A percentile compares a stretch with the other conserved stretches of the same genome.
phyloP scores from a whole-genome alignment of 2,888 invertebrate genomes.

The Lissocephala sabroskyi region DNA sequence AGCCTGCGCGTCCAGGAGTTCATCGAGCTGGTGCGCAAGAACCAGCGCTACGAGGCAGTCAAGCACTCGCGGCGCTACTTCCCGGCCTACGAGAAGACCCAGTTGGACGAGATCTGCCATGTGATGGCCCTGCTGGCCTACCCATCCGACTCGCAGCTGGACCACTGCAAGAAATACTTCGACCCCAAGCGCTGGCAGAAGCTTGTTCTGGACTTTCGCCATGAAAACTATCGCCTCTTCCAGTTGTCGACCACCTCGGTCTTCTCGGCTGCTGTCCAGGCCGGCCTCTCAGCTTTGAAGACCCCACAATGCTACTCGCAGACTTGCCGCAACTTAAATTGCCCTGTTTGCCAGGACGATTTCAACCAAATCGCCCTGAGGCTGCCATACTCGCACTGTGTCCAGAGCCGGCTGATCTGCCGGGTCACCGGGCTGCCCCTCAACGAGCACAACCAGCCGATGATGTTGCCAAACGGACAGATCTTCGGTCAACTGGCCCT shows the following conservation, averaged over 20 bases:
- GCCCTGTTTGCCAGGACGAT: slow-evolving; percentile 93
- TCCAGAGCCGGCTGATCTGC: slow-evolving; percentile 95
- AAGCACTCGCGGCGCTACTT: slow-evolving; percentile 96
- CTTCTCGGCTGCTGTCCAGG: slow-evolving; percentile 85
- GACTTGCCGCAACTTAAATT: slow-evolving; percentile 84
- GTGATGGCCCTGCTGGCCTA: slow-evolving; percentile 97
- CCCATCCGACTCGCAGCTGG: slow-evolving; percentile 83
- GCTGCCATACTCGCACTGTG: slow-evolving; percentile 96
- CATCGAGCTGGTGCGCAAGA: slow-evolving; percentile 91
- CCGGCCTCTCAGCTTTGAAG: slow-evolving; percentile 95
- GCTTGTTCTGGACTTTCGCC: slow-evolving; percentile 91
- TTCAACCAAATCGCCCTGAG: slow-evolving; percentile 88
- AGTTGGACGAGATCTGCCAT: slow-evolving; percentile 89
- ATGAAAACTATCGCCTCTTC: slow-evolving; percentile 94
- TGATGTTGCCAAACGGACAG: slow-evolving; percentile 99
- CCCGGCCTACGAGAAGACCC: slow-evolving; percentile 88
- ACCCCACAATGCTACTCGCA: slow-evolving; percentile 89
- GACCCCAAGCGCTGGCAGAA: slow-evolving; percentile 83
- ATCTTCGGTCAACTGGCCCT: slow-evolving; percentile 96
- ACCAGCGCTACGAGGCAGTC: slow-evolving; percentile 91
- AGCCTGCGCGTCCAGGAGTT: slow-evolving; percentile 89
- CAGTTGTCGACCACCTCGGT: slow-evolving; percentile 93
- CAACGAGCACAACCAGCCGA: slow-evolving; percentile 98
- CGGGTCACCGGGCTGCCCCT: slow-evolving; percentile 90
- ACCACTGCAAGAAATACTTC: slow-evolving; percentile 81